Evolutionary conservation across 2,797 vertebrate genomes (phyloP).

Genomic region (Cottoperca gobio): DNA sequence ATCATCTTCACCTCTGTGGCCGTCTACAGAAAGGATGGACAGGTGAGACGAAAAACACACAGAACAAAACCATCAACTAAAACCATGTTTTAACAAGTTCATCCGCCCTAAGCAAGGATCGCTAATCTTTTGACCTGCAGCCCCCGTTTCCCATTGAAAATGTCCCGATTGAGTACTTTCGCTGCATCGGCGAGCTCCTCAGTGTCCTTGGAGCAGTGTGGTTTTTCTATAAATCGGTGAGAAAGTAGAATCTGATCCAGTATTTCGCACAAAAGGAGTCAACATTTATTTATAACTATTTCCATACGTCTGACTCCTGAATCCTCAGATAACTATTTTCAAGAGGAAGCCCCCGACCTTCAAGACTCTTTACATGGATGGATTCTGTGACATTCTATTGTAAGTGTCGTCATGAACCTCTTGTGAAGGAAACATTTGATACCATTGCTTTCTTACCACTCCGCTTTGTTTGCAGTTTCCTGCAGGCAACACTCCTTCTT

Average conservation of each 20-base stretch:
- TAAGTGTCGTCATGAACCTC: slow-evolving; percentile 64
- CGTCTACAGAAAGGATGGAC: slow-evolving; percentile 84
- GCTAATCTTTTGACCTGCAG: slow-evolving; percentile 36
- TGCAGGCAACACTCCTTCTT: slow-evolving; percentile 86
- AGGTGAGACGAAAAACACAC: slow-evolving; percentile 69
- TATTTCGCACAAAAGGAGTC: neutral
- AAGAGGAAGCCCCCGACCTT: slow-evolving; percentile 83
- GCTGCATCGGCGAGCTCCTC: slow-evolving; percentile 85
- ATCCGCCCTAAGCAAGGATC: neutral
- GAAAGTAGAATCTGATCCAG: slow-evolving; percentile 50
- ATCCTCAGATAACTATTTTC: slow-evolving; percentile 84
- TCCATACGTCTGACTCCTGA: neutral
- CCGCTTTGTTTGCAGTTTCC: slow-evolving; percentile 79
- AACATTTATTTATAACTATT: neutral
- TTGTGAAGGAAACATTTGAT: neutral
- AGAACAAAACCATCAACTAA: neutral
- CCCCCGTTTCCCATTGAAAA: slow-evolving; percentile 81
- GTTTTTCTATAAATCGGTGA: slow-evolving; percentile 90
- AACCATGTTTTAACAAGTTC: neutral
- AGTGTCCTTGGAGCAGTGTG: slow-evolving; percentile 87
- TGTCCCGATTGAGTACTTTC: slow-evolving; percentile 76
- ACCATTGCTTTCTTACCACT: neutral
- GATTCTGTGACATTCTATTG: slow-evolving; percentile 91
- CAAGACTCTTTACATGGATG: slow-evolving; percentile 86
- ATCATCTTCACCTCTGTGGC: slow-evolving; percentile 87